These are phyloP conservation scores for Acleris literana DNA, from an alignment of 2,888 invertebrate species.

Conservation along the genomic window DNA sequence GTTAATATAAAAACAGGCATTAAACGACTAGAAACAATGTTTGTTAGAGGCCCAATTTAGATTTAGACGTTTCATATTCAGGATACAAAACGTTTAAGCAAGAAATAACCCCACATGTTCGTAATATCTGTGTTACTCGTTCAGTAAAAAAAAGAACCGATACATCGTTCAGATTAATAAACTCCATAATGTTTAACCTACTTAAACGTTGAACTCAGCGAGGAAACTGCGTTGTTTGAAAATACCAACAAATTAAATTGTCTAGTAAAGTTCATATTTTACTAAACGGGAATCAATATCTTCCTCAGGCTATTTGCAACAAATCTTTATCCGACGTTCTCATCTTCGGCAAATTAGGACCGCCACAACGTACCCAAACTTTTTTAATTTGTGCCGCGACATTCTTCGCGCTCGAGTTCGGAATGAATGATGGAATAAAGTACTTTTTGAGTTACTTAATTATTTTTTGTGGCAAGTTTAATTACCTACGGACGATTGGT, in stretches of 20 bases:
- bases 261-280: conserved; percentile 8
- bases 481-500: conserved; percentile 30
- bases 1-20: no score
- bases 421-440: conserved; percentile 36
- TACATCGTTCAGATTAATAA: no score
- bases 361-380: conserved; percentile 33
- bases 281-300: conserved; percentile 7
- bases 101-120: no score
- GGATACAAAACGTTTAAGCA: no score
- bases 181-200: no score
- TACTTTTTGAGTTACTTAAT: conserved; percentile 35
- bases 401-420: conserved; percentile 27
- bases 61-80: no score
- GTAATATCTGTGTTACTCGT: no score
- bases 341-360: conserved; percentile 34
- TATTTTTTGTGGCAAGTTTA: conserved; percentile 35
- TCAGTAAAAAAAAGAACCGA: no score
- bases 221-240: no score
- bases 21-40: no score
- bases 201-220: no score
- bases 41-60: no score
- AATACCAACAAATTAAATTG: background rate
- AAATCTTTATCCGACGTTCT: conserved; percentile 24
- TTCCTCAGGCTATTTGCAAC: conserved; percentile 20
- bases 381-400: conserved; percentile 34